Evolutionary conservation across 2,797 vertebrate species (phyloP), one percentile per base, ranked within the genome.

Genomic region (Diplodus puntazzo): DNA sequence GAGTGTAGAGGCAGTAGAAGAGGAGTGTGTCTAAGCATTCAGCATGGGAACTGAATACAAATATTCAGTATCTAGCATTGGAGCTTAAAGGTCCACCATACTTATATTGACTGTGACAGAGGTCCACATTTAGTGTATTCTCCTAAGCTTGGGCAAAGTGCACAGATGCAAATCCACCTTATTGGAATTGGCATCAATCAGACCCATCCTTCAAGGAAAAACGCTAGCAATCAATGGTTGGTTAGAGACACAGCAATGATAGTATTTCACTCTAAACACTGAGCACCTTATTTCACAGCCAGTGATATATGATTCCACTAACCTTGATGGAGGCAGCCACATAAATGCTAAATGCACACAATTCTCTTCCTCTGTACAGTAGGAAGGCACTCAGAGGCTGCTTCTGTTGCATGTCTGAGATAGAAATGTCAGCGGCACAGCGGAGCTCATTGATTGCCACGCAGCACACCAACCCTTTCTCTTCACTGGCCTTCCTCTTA

Each of bases 371-470:
- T 52, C 39, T 68, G 53, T 49, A 71, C 64, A 63, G 73, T 17
- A 54, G 64, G 34, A 57, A 60, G 30, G 46, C 63, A 67, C 59
- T 74, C 50, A 60, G 76, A 62, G 46, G 80, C 23, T 66, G 82
- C 68, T 61, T 77, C 70, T 83, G 42, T 73, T 79, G 63, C 34
- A 73, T 69, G 73, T 85, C 62, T 66, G 68, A 79, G 79, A 86
- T 55, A 82, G 74, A 90, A 88, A 83, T 86, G 80, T 92, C 84
- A 88, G 75, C 7, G 5, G 59, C 78, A 77, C 78, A 77, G 79
- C 83, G 76, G 67, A 69, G 59, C 73, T 75, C 84, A 89, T 73
- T 89, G 88, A 93, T 89, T 89, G 77, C 75, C 75, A 77, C 74
- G 30, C 34, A 83, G 45, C 65, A 65, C 46, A 48, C 62, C 72